A percentile compares a stretch with the other conserved stretches of the same genome.
Conservation (phyloP, 2,113 vertebrate species). For the Myrmecobius fasciatus region DNA sequence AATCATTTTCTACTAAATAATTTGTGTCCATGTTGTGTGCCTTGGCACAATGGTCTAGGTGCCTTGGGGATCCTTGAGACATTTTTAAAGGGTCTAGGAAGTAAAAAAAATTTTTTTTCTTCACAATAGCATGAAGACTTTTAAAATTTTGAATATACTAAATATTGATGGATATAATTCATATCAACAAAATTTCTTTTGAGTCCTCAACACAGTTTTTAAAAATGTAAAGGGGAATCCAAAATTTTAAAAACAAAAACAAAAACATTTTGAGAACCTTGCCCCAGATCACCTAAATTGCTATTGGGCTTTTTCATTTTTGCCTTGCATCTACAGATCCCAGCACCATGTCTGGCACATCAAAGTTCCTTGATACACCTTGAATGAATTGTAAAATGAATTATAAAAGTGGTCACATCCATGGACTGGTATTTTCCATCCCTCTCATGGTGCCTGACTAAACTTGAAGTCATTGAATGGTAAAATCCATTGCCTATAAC, state of each 20-base stretch:
- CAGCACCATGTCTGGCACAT: too few relatives aligned
- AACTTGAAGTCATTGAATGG: not conserved
- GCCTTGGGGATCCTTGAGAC: not conserved
- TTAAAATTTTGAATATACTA: not conserved
- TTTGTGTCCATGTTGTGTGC: not conserved
- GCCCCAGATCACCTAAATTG: not conserved
- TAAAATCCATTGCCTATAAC: not conserved
- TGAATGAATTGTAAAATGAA: not conserved
- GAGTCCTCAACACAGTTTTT: not conserved
- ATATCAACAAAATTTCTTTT: not conserved
- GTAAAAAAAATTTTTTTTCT: not conserved
- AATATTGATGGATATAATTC: not conserved
- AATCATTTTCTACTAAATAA: not conserved
- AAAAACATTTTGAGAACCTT: not conserved
- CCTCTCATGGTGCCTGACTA: not conserved
- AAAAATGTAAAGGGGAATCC: not conserved
- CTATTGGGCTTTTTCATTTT: not conserved
- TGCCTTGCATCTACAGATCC: not conserved
- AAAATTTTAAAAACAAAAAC: not conserved
- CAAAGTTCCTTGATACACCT: not conserved
- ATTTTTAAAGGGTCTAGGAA: not conserved
- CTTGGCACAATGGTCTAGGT: not conserved
- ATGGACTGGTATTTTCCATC: not conserved
- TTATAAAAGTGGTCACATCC: not conserved
- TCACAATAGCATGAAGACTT: not conserved